A percentile compares a stretch with the other conserved stretches of the same genome.
These are phyloP conservation scores for Grus americana DNA, from an alignment of 2,113 vertebrate species.

Conservation along the genomic window DNA sequence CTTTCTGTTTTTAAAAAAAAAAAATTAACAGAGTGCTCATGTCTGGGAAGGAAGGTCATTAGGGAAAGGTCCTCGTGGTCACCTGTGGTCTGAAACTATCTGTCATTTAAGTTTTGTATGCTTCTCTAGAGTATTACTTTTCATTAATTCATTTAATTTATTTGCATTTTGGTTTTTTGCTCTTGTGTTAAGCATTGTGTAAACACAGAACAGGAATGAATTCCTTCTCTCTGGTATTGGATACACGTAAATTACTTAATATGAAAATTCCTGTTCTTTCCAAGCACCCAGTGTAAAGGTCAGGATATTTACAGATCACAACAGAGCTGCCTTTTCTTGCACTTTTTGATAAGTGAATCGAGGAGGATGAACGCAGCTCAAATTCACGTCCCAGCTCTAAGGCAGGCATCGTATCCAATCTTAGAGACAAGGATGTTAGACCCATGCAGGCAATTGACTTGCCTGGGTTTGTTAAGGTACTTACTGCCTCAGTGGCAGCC, in stretches of 20 bases:
- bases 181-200: not conserved
- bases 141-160: not conserved
- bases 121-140: not conserved
- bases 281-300: not conserved
- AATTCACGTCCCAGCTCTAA: not conserved
- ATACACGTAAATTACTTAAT: not conserved
- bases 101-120: not conserved
- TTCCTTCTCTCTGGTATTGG: not conserved
- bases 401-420: not conserved
- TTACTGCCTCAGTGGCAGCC: not conserved
- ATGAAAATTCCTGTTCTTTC: not conserved
- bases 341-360: not conserved
- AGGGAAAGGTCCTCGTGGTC: not conserved
- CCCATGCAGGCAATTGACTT: rapidly evolving
- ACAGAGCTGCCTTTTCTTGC: not conserved
- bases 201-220: not conserved
- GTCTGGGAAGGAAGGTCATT: not conserved
- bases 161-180: not conserved
- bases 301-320: not conserved
- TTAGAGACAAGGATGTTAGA: not conserved
- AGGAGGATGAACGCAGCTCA: not conserved
- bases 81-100: not conserved
- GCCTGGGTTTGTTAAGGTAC: not conserved
- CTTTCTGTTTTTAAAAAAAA: not conserved
- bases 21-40: not conserved